These are phyloP conservation scores for Ypsolopha scabrella DNA, from an alignment of 2,888 invertebrate species.

Conservation along the genomic window DNA sequence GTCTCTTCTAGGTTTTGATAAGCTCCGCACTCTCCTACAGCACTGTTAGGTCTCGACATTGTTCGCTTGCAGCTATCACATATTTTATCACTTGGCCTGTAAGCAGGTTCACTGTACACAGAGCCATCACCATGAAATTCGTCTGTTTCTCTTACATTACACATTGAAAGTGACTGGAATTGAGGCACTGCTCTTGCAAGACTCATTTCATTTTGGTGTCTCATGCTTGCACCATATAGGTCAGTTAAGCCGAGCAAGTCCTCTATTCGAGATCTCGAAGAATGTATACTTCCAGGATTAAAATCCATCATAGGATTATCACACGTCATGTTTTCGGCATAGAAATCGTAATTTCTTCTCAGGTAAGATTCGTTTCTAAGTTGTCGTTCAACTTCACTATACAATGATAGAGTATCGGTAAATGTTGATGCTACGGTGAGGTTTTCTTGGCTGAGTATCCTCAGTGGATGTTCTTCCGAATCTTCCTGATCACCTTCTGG, in stretches of 20 bases:
- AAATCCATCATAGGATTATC: constrained; percentile 39
- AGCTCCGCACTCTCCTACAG: constrained; percentile 74
- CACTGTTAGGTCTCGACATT: constrained; percentile 76
- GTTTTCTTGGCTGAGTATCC: constrained; percentile 92
- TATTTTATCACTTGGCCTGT: constrained; percentile 78
- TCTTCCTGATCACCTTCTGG: constrained; percentile 80
- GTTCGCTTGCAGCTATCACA: constrained; percentile 81
- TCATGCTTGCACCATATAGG: constrained; percentile 85
- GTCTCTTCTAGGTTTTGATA: constrained; percentile 69
- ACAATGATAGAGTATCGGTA: constrained; percentile 77
- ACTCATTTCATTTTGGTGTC: constrained; percentile 35
- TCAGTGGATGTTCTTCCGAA: constrained; percentile 83
- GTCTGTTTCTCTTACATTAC: constrained; percentile 77
- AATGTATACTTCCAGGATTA: constrained; percentile 60
- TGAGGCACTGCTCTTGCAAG: constrained; percentile 66
- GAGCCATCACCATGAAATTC: constrained; percentile 81
- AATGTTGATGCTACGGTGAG: constrained; percentile 92
- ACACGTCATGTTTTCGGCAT: constrained; percentile 59
- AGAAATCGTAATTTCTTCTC: constrained; percentile 66
- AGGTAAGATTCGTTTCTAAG: constrained; percentile 73
- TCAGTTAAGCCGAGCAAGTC: constrained; percentile 85
- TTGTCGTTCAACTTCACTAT: constrained; percentile 76
- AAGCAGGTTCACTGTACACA: constrained; percentile 89
- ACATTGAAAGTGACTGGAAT: constrained; percentile 78
- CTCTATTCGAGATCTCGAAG: constrained; percentile 75